Percentiles rank a stretch among this genome's conserved stretches.
phyloP scores from a whole-genome alignment of 2,888 invertebrate genomes.

The Patella ulyssiponensis region DNA sequence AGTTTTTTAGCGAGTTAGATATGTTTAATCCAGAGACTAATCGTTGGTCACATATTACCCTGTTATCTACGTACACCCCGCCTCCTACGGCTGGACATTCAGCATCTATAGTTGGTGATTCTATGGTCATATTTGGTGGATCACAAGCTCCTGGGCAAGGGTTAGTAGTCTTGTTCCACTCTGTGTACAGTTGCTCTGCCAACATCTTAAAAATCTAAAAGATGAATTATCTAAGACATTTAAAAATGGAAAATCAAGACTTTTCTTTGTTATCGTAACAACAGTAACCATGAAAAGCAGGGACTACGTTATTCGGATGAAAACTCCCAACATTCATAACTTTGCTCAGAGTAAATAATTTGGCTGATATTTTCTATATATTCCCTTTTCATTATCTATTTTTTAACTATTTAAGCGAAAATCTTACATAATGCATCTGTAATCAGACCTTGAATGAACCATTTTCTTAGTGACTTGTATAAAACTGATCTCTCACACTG shows the following conservation, averaged over 20 bases:
- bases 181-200: background rate
- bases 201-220: background rate
- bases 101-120: conserved; percentile 81
- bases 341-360: too few species aligned
- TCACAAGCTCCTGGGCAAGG: conserved; percentile 67
- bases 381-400: too few species aligned
- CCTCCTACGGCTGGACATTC: conserved; percentile 94
- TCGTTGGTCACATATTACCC: conserved; percentile 77
- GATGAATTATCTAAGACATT: background rate
- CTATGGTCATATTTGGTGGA: conserved; percentile 75
- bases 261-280: too few species aligned
- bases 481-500: too few species aligned
- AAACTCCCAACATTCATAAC: too few species aligned
- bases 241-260: background rate
- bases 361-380: too few species aligned
- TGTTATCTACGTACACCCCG: conserved; percentile 74
- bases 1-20: conserved; percentile 93
- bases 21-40: conserved; percentile 86
- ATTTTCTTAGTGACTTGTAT: too few species aligned
- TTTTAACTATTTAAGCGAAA: too few species aligned
- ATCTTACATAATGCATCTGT: too few species aligned
- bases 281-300: too few species aligned
- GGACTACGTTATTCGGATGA: too few species aligned
- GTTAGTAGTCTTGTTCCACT: conserved; percentile 36
- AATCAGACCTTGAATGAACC: too few species aligned